phyloP scores from a whole-genome alignment of 2,888 invertebrate genomes.

The Molanna angustata region DNA sequence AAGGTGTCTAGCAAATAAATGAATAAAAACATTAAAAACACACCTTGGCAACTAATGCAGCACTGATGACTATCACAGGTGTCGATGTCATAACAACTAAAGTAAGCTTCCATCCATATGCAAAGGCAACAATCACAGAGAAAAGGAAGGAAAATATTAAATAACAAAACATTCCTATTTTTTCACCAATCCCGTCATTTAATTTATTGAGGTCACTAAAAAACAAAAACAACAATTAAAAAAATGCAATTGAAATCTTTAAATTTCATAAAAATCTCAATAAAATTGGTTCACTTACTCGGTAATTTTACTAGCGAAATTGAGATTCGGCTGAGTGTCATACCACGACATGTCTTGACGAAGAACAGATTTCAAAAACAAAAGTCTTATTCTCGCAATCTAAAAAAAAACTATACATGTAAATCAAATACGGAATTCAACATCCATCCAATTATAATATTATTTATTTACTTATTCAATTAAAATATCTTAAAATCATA shows the following conservation, averaged over 20 bases:
- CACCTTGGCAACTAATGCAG: conserved; percentile 71
- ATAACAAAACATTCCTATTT: conserved; percentile 71
- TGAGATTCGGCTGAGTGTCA: conserved; percentile 65
- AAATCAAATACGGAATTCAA: no score
- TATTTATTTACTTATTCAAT: no score
- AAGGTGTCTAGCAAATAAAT: no score
- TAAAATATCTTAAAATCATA: no score
- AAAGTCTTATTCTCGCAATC: conserved; percentile 60
- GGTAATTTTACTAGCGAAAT: conserved; percentile 69
- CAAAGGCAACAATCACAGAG: conserved; percentile 65
- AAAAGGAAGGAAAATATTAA: conserved; percentile 66
- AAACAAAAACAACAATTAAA: conserved; percentile 15
- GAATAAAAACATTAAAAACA: conserved; percentile 31
- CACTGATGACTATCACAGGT: conserved; percentile 69
- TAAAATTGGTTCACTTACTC: conserved; percentile 57
- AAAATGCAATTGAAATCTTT: background rate
- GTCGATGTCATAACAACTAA: conserved; percentile 72
- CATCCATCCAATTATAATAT: no score
- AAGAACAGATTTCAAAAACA: conserved; percentile 62
- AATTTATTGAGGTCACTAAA: conserved; percentile 71
- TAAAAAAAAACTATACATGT: no score
- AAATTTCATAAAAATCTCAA: background rate
- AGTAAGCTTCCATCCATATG: conserved; percentile 81
- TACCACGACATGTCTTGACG: conserved; percentile 75
- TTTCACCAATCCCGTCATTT: conserved; percentile 79